Conservation (phyloP, 2,888 invertebrate genomes). For the Synergus japonicus region DNA sequence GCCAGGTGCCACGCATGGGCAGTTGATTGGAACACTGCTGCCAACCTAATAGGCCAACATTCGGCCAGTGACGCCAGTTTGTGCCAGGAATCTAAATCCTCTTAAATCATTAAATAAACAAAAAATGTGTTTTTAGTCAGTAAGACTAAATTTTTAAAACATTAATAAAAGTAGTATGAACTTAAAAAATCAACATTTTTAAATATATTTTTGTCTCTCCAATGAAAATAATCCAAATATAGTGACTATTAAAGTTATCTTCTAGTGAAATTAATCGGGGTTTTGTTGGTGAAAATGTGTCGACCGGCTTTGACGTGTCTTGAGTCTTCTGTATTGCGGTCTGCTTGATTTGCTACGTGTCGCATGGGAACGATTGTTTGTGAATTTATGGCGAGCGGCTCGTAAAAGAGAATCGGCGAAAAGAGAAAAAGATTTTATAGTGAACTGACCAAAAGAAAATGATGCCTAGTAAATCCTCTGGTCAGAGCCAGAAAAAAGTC, state of each 20-base stretch:
- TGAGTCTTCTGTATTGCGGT: conserved; percentile 26
- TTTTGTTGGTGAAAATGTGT: conserved; percentile 56
- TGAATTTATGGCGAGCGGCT: conserved; percentile 57
- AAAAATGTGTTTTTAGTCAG: no score
- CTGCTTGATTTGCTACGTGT: conserved; percentile 59
- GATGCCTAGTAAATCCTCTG: conserved; percentile 61
- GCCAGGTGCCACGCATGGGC: no score
- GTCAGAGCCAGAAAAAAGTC: conserved; percentile 68
- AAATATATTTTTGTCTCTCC: no score
- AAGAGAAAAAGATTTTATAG: neutral
- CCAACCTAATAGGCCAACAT: no score
- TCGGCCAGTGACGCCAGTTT: no score
- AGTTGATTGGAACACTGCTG: no score
- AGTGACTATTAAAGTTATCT: conserved; percentile 16
- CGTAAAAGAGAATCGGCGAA: conserved; percentile 42
- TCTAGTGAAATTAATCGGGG: conserved; percentile 55
- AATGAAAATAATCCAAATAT: no score
- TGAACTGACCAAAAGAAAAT: conserved; percentile 49
- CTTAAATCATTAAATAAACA: no score
- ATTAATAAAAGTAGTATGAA: no score
- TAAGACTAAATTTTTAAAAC: no score
- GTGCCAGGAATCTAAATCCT: no score
- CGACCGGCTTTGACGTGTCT: conserved; percentile 43
- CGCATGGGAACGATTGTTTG: conserved; percentile 52
- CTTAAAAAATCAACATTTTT: no score